phyloP scores from a whole-genome alignment of 2,113 vertebrate species.

The Ageneiosus marmoratus region DNA sequence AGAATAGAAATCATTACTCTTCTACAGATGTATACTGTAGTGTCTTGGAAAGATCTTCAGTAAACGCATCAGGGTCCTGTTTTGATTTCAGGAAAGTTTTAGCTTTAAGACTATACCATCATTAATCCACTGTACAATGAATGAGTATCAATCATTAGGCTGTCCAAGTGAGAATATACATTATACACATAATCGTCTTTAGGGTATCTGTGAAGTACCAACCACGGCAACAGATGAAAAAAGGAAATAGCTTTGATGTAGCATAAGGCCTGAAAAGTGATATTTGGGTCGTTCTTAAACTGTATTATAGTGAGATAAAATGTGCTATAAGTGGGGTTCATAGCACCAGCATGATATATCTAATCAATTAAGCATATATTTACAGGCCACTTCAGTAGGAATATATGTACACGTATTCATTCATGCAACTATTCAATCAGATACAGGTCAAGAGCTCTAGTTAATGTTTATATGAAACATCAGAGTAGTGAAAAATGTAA shows the following conservation, averaged over 20 bases:
- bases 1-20: not conserved
- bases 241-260: not conserved
- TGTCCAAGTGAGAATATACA: too few species aligned
- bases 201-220: too few species aligned
- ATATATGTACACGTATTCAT: not conserved
- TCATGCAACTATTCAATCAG: not conserved
- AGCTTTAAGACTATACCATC: not conserved
- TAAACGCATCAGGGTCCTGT: not conserved
- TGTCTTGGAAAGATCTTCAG: not conserved
- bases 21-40: not conserved
- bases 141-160: too few species aligned
- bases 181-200: too few species aligned
- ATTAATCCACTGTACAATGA: too few species aligned
- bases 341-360: not conserved
- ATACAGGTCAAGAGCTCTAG: too few species aligned
- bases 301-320: not conserved
- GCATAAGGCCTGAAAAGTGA: too few species aligned
- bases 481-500: too few species aligned
- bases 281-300: not conserved
- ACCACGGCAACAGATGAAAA: not conserved
- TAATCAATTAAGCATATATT: not conserved
- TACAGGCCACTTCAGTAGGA: not conserved
- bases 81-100: not conserved
- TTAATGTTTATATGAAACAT: too few species aligned
- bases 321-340: not conserved